Evolutionary conservation across 2,888 invertebrate species (phyloP), one percentile per base, ranked within the genome.

Genomic region (Molorchus minor): DNA sequence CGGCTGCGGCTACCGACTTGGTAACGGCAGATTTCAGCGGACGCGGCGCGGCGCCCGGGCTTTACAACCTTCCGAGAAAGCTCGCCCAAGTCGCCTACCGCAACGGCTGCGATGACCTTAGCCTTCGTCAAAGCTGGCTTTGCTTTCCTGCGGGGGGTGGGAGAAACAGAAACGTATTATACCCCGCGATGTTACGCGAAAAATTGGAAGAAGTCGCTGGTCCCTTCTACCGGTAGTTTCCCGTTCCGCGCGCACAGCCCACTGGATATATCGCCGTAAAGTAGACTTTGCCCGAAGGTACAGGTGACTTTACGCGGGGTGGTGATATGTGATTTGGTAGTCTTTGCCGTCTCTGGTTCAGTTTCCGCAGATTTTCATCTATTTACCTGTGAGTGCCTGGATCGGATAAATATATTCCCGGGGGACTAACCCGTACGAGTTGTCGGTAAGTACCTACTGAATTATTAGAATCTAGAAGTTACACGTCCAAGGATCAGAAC

Each of bases 91-190:
- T n/a, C n/a, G n/a, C n/a, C n/a, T n/a, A n/a, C n/a, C n/a, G n/a
- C n/a, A n/a, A n/a, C n/a, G 16, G 8, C 21, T 16, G 38, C 49
- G 16, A 4, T 16, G 36, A 15, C 38, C 49, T 49, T 38, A 38
- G 58, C 35, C 61, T 45, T 43, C 43, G 13, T 43, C 55, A 15
- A 30, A 49, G 49, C 33, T 44, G 33, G 45, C 46, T 47, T 54
- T 33, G 45, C 29, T 25, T 38, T 52, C 51, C 38, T 40, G 29
- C 8, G 4, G 2, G 10, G 35, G 49, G 64, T 62, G 64, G 64
- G 64, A 62, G 64, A 56, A 25, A 16, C 51, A 40, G 58, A 60
- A 62, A 65, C 55, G 52, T 12, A 35, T 35, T 47, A 47, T 46
- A 47, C 38, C 41, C 40, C 40, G 41, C 29, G 53, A 33, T 29